phyloP scores from a whole-genome alignment of 2,797 vertebrate genomes.

The Sebastes taczanowskii region DNA sequence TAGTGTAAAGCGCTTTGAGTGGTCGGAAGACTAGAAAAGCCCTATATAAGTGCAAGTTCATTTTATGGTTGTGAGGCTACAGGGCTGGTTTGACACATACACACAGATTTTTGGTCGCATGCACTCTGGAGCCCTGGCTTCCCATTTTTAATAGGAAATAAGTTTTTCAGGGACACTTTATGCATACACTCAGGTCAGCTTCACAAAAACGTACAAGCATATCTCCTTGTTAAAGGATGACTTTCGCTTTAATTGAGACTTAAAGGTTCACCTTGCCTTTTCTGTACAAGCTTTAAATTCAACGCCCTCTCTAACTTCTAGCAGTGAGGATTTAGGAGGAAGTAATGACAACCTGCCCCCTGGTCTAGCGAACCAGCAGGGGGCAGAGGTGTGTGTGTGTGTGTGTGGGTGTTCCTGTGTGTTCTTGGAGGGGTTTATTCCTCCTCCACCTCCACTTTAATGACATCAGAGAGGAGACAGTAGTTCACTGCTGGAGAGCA shows the following conservation, averaged over 20 bases:
- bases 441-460: constrained; percentile 63
- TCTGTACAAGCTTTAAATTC: constrained; percentile 31
- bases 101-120: too few relatives aligned
- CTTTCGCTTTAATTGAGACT: constrained; percentile 33
- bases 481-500: constrained; percentile 61
- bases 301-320: constrained; percentile 16
- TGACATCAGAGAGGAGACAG: constrained; percentile 70
- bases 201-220: not conserved
- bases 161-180: not conserved
- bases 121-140: too few relatives aligned
- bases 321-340: constrained; percentile 50
- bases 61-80: too few relatives aligned
- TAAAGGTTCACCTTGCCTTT: constrained; percentile 26
- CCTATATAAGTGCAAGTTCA: too few relatives aligned
- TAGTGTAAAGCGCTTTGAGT: too few relatives aligned
- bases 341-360: constrained; percentile 50
- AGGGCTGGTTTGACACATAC: too few relatives aligned
- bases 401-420: constrained; percentile 24
- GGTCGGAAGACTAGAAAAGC: too few relatives aligned
- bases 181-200: not conserved
- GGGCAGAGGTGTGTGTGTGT: constrained; percentile 56
- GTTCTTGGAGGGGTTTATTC: constrained; percentile 38
- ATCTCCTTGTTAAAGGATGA: not conserved
- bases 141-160: not conserved
- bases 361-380: constrained; percentile 62